Base-by-base conservation (phyloP, 2,888 invertebrate genomes). In the Axea sp. region DNA sequence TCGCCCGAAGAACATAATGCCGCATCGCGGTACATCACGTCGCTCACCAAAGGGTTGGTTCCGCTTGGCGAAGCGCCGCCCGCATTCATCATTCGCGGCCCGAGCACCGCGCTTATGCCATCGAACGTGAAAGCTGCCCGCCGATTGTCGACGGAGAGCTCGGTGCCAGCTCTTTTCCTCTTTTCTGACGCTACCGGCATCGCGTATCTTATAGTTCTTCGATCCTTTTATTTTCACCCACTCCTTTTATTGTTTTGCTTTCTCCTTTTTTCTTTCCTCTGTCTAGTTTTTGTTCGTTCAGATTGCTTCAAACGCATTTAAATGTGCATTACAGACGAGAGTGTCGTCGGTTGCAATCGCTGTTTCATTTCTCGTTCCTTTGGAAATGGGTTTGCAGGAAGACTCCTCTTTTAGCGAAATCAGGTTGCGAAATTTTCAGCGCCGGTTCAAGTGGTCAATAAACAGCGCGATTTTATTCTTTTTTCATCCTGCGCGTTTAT, bases 1-100 rank as follows among this genome's bases (percentile, higher is more conserved):
- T 77, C 71, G 72, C 71, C 59, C 49, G 64, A 71, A 71, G 62
- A 72, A 67, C 72, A 51, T 68, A 74, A 57, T 67, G 57, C 57
- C 39, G 65, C 68, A 62, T 53, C 59, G 73, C 57, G 69, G 59
- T 77, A 64, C 68, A 75, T 62, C 57, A 22, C 64, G 51, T 53
- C 57, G 64, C 64, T 19, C 49, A 24, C 14, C 75, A 72, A 76
- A 73, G 73, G 68, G 65, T 55, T 67, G 65, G 69, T 67, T 75
- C 53, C 75, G 75, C 64, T 65, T 53, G 17, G 65, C 28, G 45
- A 65, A 59, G 59, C 69, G 47, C 51, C 45, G 51, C 47, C 35
- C 65, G 65, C 65, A 75, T 71, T 75, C 75, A 62, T 71, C 71
- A 75, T 55, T 31, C 49, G 67, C 59, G 59, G 53, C 51, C 68